Evolutionary conservation across 1,140 invertebrate species (phyloP), one percentile per base, ranked within the genome.

Genomic region (Pseudomyrmex concolor): DNA sequence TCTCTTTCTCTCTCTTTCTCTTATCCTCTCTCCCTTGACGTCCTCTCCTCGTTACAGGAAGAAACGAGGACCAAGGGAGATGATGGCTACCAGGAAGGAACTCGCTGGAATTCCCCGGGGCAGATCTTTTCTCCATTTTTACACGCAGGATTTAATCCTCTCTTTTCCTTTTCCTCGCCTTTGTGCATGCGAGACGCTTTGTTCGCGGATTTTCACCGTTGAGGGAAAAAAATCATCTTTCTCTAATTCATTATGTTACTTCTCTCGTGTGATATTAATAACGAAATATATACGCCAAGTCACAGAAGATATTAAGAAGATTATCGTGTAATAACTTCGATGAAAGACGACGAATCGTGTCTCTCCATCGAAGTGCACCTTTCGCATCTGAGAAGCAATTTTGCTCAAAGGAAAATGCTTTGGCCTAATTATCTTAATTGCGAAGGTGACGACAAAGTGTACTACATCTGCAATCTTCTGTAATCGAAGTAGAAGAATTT

Each of bases 81-180:
- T 86, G 84, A 85, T 78, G 88, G 89, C 87, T 89, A 87, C 85
- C 89, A 91, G 91, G 90, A 91, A 91, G 91, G 91, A 91, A 91
- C 85, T 86, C 84, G 84, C 78, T 86, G 85, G 84, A 86, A 86
- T 86, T 86, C 76, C 76, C 84, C 71, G 50, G 63, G 54, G 43
- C 34, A 62, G 62, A 77, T 50, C 54, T 77, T 77, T 77, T 77
- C 48, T 54, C 25, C 50, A 55, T 55, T 77, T 76, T 67, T 77
- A 48, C 17, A 77, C 62, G 89, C 74, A 81, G 70, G 64, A 86
- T 84, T 70, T 83, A 63, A 66, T 74, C 59, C 63, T 72, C 85
- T 72, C 86, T 84, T 84, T 74, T 78, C 68, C 80, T 78, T 71
- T 78, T 71, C 77, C 77, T 25, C 76, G n/a, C 48, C 74, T 60